These are phyloP conservation scores for Drosophila busckii DNA, from an alignment of 1,140 invertebrate genomes.

Conservation along the genomic window DNA sequence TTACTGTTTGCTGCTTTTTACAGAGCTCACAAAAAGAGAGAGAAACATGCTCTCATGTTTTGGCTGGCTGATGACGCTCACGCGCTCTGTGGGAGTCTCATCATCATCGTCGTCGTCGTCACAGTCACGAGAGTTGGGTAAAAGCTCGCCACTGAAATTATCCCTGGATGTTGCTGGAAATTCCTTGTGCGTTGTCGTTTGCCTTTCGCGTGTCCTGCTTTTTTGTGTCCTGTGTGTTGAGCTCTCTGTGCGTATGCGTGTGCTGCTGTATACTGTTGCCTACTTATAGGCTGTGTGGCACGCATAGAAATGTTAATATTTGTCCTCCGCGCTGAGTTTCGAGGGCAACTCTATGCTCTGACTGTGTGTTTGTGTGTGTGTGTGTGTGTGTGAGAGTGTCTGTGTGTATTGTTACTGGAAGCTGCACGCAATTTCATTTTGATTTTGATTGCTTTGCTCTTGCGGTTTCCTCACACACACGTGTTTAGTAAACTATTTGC, in stretches of 20 bases:
- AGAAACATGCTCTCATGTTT: not conserved
- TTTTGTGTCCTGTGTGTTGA: constrained; percentile 16
- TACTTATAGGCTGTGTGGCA: constrained; percentile 48
- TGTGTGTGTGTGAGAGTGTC: not conserved
- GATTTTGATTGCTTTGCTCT: constrained; percentile 46
- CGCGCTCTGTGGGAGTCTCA: not conserved
- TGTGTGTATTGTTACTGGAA: constrained; percentile 21
- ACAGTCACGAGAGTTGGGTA: constrained; percentile 34
- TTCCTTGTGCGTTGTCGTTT: constrained; percentile 22
- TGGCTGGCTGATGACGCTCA: constrained; percentile 5
- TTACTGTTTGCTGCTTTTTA: constrained; percentile 47
- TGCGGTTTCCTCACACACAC: constrained; percentile 21
- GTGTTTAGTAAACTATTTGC: not conserved
- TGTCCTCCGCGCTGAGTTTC: constrained; percentile 52
- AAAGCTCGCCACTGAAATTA: constrained; percentile 65
- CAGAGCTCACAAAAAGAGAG: constrained; percentile 28
- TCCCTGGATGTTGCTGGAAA: constrained; percentile 70
- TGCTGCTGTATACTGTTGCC: constrained; percentile 36
- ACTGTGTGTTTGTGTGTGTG: constrained; percentile 2
- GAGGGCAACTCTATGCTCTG: constrained; percentile 25
- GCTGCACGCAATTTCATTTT: constrained; percentile 60
- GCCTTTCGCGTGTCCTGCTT: not conserved
- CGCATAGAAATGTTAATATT: constrained; percentile 73
- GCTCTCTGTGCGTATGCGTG: not conserved
- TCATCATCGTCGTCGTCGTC: constrained; percentile 1